Evolutionary conservation across 2,113 vertebrate species (phyloP), one percentile per base, ranked within the genome.

Genomic region (Psephotus haematonotus): DNA sequence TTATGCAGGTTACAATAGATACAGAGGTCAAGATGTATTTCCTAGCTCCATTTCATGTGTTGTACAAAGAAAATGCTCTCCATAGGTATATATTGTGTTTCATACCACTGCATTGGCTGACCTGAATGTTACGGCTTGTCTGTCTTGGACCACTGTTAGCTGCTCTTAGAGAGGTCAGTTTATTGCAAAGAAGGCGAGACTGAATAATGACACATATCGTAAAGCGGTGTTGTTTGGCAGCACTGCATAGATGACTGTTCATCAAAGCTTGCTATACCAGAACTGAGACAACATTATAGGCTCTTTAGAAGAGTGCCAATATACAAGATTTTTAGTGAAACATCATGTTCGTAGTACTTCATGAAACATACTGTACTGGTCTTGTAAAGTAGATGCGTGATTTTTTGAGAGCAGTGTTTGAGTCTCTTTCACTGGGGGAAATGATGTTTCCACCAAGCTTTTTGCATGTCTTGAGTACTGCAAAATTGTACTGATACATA

Each of bases 131-230:
- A 64, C 1, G 0, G 15, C 13, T 41, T 82, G 10, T 28, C 6
- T 50, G 17, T 33, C 63, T 68, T 71, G 17, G 39, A 17, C 47
- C 2, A 0, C n/a, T 71, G 28, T 7, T 88, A 55, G 31, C 44
- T 76, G 25, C 35, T 83, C 5, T 64, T 64, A 50, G 37, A 74
- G 46, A 52, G 31, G 24, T 14, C n/a, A 41, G 17, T 59, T 67
- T 44, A 63, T 41, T 3, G 6, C 31, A 27, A 9, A 52, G 43
- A 53, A 68, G 11, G 5, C 68, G 65, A 52, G 68, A 27, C 31
- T 70, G n/a, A 59, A 57, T 86, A 62, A 39, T 47, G 35, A 11
- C 4, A 1, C 1, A 3, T 69, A 50, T 67, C 0, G 0, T 47
- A 33, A 27, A 23, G 8, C 44, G 27, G 17, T 87, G 41, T 25